A percentile compares a stretch with the other conserved stretches of the same genome.
Evolutionary conservation across 2,797 vertebrate species (phyloP).

Genomic region (Dipus sagitta): DNA sequence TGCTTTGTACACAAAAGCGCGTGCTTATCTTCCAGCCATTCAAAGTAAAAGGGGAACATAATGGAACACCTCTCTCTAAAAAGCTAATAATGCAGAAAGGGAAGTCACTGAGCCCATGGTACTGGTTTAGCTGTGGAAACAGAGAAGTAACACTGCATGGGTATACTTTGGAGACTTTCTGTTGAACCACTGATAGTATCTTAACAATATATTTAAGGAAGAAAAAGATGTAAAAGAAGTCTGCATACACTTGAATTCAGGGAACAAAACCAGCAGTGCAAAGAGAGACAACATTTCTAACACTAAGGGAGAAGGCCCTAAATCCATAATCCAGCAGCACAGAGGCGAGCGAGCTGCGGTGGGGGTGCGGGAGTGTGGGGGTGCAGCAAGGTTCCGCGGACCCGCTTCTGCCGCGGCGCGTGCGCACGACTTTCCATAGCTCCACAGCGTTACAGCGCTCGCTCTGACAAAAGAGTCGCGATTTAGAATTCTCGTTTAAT

Average conservation of each 20-base stretch:
- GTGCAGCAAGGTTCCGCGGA: background rate
- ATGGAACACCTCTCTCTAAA: slow-evolving; percentile 15
- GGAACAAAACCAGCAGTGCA: slow-evolving; percentile 38
- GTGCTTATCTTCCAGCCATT: slow-evolving; percentile 59
- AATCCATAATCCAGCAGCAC: slow-evolving; percentile 39
- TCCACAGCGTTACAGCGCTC: background rate
- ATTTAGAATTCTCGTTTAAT: slow-evolving; percentile 46
- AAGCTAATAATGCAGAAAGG: slow-evolving; percentile 63
- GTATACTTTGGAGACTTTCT: background rate
- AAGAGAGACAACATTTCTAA: background rate
- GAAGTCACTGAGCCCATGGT: slow-evolving; percentile 44
- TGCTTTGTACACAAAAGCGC: slow-evolving; percentile 20
- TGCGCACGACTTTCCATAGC: background rate
- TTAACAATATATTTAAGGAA: slow-evolving; percentile 9
- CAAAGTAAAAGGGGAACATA: slow-evolving; percentile 41
- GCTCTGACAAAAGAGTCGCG: background rate
- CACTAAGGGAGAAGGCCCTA: slow-evolving; percentile 35
- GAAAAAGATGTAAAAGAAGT: slow-evolving; percentile 13
- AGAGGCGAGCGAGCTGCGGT: slow-evolving; percentile 36
- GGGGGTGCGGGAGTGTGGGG: background rate
- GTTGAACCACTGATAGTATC: slow-evolving; percentile 15
- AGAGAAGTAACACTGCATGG: slow-evolving; percentile 4
- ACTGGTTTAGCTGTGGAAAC: slow-evolving; percentile 45
- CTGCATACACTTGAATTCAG: slow-evolving; percentile 24
- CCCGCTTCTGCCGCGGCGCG: background rate